phyloP scores from a whole-genome alignment of 2,797 vertebrate species.

The Sebastes glaucus region DNA sequence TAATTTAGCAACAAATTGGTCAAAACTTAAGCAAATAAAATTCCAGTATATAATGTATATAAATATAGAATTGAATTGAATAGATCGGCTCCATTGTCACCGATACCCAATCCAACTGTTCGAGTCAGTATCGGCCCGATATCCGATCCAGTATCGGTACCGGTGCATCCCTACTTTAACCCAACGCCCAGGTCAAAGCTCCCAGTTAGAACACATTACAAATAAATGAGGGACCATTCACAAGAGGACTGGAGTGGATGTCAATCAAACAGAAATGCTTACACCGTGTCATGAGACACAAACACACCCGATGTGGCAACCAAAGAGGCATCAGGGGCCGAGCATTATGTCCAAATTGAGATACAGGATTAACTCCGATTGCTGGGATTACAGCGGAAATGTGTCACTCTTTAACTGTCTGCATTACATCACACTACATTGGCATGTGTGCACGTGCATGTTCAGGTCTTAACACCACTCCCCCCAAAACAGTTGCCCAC shows the following conservation, averaged over 20 bases:
- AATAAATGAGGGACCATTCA: not conserved
- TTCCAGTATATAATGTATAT: too few species aligned
- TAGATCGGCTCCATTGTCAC: too few species aligned
- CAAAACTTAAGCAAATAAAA: too few species aligned
- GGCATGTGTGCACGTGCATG: not conserved
- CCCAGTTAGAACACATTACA: not conserved
- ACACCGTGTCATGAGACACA: not conserved
- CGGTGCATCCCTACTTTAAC: too few species aligned
- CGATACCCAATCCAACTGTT: too few species aligned
- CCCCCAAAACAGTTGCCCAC: not conserved
- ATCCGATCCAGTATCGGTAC: too few species aligned
- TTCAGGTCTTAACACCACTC: not conserved
- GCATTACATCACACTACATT: conserved; percentile 51
- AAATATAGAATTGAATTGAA: too few species aligned
- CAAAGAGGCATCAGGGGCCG: conserved; percentile 27
- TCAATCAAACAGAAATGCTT: not conserved
- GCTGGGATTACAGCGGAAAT: conserved; percentile 58
- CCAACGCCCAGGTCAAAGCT: not conserved
- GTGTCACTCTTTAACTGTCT: conserved; percentile 51
- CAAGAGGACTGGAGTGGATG: not conserved
- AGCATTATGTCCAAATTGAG: conserved; percentile 47
- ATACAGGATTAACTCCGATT: conserved; percentile 59
- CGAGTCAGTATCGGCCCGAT: too few species aligned
- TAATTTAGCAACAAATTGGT: too few species aligned
- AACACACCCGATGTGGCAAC: not conserved